A percentile compares a stretch with the other conserved stretches of the same genome.
Evolutionary conservation across 2,113 vertebrate species (phyloP).

Genomic region (Lophochroa leadbeateri): DNA sequence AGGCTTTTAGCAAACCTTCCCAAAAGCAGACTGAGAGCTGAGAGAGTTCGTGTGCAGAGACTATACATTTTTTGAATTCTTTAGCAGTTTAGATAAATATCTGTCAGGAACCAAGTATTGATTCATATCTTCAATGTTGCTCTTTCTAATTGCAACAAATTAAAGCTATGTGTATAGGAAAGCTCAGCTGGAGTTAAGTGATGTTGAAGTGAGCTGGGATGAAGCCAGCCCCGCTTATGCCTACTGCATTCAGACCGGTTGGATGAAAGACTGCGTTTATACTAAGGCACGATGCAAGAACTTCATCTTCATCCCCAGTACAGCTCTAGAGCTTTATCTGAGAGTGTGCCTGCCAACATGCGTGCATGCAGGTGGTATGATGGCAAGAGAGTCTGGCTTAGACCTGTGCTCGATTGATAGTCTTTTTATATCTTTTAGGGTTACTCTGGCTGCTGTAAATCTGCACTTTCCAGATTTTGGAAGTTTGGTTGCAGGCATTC

Average conservation of each 20-base stretch:
- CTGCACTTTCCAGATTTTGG: background rate
- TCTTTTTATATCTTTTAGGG: background rate
- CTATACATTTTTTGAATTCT: background rate
- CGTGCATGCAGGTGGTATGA: background rate
- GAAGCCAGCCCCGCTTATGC: background rate
- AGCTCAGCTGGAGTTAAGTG: background rate
- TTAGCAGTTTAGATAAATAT: background rate
- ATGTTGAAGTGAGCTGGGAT: background rate
- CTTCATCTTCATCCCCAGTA: background rate
- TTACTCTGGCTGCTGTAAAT: background rate
- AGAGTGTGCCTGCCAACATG: background rate
- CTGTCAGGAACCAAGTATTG: background rate
- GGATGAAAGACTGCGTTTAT: background rate
- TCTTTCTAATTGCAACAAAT: background rate
- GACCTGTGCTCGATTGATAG: background rate
- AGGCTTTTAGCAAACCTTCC: background rate
- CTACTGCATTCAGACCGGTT: fast-evolving
- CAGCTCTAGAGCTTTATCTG: background rate
- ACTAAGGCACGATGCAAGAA: background rate
- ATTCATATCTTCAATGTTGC: background rate
- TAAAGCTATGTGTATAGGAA: background rate
- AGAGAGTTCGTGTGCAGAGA: background rate
- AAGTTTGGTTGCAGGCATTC: background rate
- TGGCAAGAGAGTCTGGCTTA: background rate
- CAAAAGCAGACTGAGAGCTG: background rate